Evolutionary conservation across 2,888 invertebrate genomes (phyloP), one percentile per base, ranked within the genome.

Genomic region (Noctua comes): DNA sequence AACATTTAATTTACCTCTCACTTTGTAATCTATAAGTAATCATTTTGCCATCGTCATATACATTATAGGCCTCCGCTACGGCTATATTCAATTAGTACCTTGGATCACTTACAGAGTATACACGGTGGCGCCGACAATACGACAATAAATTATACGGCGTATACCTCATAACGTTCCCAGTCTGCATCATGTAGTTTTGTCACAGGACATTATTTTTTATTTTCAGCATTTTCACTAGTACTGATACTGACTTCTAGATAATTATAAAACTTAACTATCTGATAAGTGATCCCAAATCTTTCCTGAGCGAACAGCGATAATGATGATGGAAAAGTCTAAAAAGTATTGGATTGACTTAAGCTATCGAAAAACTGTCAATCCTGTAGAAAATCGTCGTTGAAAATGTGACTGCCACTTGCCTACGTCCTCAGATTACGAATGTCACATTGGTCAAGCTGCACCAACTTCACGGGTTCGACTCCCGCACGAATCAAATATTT

Each of bases 1-100:
- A 68, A n/a, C n/a, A n/a, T n/a, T 16, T 18, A 13, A 24, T 10
- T 18, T 66, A 24, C 81, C 81, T 80, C 51, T 75, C 51, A 80
- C 75, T 75, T 74, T 46, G 31, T 65, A 36, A n/a, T n/a, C n/a
- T n/a, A n/a, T n/a, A 71, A 59, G 43, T 21, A n/a, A 27, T 72
- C 0, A 18, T 64, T 64, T 64, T 1, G 27, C 21, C 27, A 8
- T 40, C 48, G 13, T 10, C 24, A 64, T 46, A 7, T 72, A 24
- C 24, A 6, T 6, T 24, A 24, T 3, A 6, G 18, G n/a, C 13
- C 36, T 51, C 31, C 21, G 1, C 8, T 7, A 11, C 11, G 13
- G 13, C 21, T 27, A 1, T 27, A 13, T 27, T 27, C 27, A 27
- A 27, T 59, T 27, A 16, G 2, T 16, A 27, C 13, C 6, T 27